phyloP scores from a whole-genome alignment of 1,140 invertebrate genomes.

The Leptopilina clavipes region DNA sequence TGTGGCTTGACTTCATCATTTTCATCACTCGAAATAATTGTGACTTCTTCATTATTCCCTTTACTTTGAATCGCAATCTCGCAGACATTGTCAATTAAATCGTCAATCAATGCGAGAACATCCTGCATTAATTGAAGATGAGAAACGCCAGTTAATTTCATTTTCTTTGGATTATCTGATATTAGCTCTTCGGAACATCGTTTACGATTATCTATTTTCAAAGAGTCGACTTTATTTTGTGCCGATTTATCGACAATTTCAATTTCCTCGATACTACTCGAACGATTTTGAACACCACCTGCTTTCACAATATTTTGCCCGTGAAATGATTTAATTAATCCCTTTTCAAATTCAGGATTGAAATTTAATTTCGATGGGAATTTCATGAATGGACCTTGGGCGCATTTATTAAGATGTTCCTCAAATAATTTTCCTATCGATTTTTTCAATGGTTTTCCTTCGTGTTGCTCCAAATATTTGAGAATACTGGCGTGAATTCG shows the following conservation, averaged over 20 bases:
- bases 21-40: conserved; percentile 68
- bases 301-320: conserved; percentile 43
- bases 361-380: conserved; percentile 69
- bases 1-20: conserved; percentile 58
- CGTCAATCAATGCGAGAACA: conserved; percentile 70
- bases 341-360: conserved; percentile 44
- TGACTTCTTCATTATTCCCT: conserved; percentile 51
- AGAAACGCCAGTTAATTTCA: conserved; percentile 65
- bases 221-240: conserved; percentile 47
- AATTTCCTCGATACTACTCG: conserved; percentile 62
- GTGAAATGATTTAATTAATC: conserved; percentile 36
- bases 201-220: conserved; percentile 56
- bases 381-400: conserved; percentile 70
- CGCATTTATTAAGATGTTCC: conserved; percentile 66
- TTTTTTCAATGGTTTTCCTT: conserved; percentile 73
- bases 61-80: conserved; percentile 56
- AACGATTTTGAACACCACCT: conserved; percentile 47
- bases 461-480: conserved; percentile 87
- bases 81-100: conserved; percentile 70
- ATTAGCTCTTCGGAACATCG: conserved; percentile 47
- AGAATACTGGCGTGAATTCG: conserved; percentile 89
- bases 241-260: conserved; percentile 51
- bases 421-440: conserved; percentile 66
- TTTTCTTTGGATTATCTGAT: conserved; percentile 57
- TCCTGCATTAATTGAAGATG: conserved; percentile 72